Evolutionary conservation across 2,113 vertebrate species (phyloP).

Genomic region (Eulacestoma nigropectus): DNA sequence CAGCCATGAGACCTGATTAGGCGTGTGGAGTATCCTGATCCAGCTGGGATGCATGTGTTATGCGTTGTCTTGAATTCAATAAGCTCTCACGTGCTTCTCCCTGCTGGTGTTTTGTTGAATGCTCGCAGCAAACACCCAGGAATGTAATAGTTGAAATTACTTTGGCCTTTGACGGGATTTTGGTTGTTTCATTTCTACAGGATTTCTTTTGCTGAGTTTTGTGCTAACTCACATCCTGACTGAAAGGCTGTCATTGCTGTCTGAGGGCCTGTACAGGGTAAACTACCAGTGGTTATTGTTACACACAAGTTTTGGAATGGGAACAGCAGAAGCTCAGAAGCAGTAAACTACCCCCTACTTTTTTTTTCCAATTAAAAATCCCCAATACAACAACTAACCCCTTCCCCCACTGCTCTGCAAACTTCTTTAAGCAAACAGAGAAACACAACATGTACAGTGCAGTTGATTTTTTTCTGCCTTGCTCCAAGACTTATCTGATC

Average conservation of each 20-base stretch:
- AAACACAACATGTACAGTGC: background rate
- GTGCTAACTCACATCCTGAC: background rate
- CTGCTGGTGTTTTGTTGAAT: background rate
- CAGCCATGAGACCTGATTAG: background rate
- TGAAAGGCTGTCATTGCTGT: background rate
- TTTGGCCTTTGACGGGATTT: background rate
- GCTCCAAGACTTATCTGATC: background rate
- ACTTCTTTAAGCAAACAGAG: background rate
- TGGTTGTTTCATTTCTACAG: background rate
- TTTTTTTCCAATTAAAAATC: background rate
- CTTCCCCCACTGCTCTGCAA: background rate
- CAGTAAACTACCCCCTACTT: background rate
- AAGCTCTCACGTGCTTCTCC: background rate
- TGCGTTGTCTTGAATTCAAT: rapidly evolving
- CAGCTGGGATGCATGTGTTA: background rate
- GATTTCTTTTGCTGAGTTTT: background rate
- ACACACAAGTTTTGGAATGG: background rate
- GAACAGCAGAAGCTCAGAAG: background rate
- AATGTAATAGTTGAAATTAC: background rate
- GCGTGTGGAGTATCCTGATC: background rate
- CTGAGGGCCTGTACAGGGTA: background rate
- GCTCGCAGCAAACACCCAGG: background rate
- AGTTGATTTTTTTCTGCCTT: background rate
- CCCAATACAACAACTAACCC: background rate
- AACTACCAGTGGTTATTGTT: background rate